Evolutionary conservation across 2,797 vertebrate species (phyloP), one percentile per base, ranked within the genome.

Genomic region (Eremophila alpestris): DNA sequence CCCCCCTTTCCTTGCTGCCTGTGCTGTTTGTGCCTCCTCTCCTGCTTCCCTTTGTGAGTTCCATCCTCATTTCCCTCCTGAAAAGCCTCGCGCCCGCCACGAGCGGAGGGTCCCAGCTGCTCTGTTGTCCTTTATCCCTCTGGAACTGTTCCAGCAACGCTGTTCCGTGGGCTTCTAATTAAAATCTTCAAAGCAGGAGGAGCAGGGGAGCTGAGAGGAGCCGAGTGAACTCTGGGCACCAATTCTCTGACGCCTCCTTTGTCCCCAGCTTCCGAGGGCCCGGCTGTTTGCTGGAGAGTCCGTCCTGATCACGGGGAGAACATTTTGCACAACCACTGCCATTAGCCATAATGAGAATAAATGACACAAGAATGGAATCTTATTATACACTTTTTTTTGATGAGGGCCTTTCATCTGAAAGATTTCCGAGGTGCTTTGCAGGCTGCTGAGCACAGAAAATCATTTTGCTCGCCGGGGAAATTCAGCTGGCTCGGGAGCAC

Each of bases 301-400:
- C 2, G 19, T 93, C 89, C 92, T 92, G 94, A 93, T 90, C 90
- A 68, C 58, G 76, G 91, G 68, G 55, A 89, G 89, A 93, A 51
- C 93, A 38, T 93, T 96, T 93, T 27, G 74, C 52, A 83, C 91
- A 94, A 88, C 63, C 91, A 87, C 93, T 70, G 91, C 93, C 81
- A 94, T 96, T 90, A 95, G 89, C 1, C 52, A 59, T 96, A 96
- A 97, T 95, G 94, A 96, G 94, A 93, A 94, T 90, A 88, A 95
- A 96, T 88, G 94, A 58, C 22, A 94, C 94, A 87, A 87, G 93
- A 95, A 94, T 84, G 91, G 79, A 95, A 88, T 83, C 77, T 88
- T 94, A 93, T 93, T 88, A 84, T 54, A 74, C n/a, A 82, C 60
- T 94, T 94, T 88, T 43, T 43, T 43, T 84, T 22, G 13, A 90